A percentile compares a stretch with the other conserved stretches of the same genome.
These are phyloP conservation scores for Philhelius pedissequus DNA, from an alignment of 2,888 invertebrate genomes.

Conservation along the genomic window DNA sequence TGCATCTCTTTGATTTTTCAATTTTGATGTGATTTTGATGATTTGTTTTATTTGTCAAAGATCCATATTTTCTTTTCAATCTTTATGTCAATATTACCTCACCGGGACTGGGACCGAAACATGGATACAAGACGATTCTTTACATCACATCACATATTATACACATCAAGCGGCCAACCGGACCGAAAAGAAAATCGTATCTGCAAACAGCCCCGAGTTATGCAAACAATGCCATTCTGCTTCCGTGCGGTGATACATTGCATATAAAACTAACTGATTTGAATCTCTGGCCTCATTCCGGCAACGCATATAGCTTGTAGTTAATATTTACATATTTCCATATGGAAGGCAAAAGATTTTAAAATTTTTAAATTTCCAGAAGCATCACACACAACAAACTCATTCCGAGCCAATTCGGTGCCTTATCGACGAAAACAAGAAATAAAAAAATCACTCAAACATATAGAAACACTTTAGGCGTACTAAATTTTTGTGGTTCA, in stretches of 20 bases:
- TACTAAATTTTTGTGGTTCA: constrained; percentile 35
- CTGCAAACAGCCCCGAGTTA: constrained; percentile 31
- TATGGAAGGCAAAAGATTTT: constrained; percentile 28
- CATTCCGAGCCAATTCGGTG: constrained; percentile 45
- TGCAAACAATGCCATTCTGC: constrained; percentile 58
- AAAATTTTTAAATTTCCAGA: not conserved
- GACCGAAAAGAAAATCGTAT: not conserved
- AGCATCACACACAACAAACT: constrained; percentile 44
- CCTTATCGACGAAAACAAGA: not conserved
- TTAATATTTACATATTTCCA: constrained; percentile 61
- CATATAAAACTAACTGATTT: constrained; percentile 28
- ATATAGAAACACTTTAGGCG: constrained; percentile 28
- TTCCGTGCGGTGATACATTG: constrained; percentile 49
- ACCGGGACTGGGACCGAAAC: constrained; percentile 8
- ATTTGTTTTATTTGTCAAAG: constrained; percentile 68
- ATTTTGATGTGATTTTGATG: constrained; percentile 66
- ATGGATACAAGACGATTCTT: not conserved
- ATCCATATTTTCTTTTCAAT: constrained; percentile 62
- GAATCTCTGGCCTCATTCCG: constrained; percentile 19
- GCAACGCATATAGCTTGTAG: constrained; percentile 16
- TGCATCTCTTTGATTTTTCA: constrained; percentile 61
- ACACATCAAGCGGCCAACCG: not conserved
- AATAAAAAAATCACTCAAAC: no score
- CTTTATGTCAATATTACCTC: constrained; percentile 65
- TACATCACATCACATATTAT: not conserved